Evolutionary conservation across 1,140 invertebrate genomes (phyloP).

Genomic region (Globodera rostochiensis): DNA sequence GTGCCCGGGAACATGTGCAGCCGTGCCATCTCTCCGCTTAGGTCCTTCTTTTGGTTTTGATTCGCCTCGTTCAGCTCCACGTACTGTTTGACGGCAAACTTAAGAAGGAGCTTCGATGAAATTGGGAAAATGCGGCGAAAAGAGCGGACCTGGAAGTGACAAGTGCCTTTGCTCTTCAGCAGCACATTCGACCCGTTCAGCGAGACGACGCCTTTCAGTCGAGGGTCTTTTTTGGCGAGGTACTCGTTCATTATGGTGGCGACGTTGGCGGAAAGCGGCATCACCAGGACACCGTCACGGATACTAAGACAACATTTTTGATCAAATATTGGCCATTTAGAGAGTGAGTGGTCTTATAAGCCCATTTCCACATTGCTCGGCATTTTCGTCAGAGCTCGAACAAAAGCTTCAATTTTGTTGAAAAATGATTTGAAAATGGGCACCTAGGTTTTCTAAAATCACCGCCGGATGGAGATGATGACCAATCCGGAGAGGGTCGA

Average conservation of each 20-base stretch:
- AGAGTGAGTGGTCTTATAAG: no score
- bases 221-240: slow-evolving; percentile 34
- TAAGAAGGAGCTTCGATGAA: slow-evolving; percentile 4
- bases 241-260: slow-evolving; percentile 40
- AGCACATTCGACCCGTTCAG: slow-evolving; percentile 46
- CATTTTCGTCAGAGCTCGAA: no score
- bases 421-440: slow-evolving; percentile 27
- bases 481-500: slow-evolving; percentile 66
- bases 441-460: slow-evolving; percentile 8
- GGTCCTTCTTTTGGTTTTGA: slow-evolving; percentile 11
- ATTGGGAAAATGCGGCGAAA: not conserved
- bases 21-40: slow-evolving; percentile 25
- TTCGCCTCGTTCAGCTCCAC: slow-evolving; percentile 56
- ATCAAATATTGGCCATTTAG: no score
- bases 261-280: slow-evolving; percentile 60
- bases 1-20: slow-evolving; percentile 14
- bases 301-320: slow-evolving; percentile 39
- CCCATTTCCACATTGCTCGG: no score
- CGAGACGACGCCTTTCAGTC: slow-evolving; percentile 50
- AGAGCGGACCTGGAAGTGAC: slow-evolving; percentile 59
- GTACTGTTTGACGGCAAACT: slow-evolving; percentile 62
- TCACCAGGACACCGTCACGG: slow-evolving; percentile 58
- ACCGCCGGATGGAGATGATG: slow-evolving; percentile 64
- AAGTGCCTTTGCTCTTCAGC: slow-evolving; percentile 57
- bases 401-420: not conserved